Evolutionary conservation across 2,888 invertebrate species (phyloP), one percentile per base, ranked within the genome.

Genomic region (Graphium colonna): DNA sequence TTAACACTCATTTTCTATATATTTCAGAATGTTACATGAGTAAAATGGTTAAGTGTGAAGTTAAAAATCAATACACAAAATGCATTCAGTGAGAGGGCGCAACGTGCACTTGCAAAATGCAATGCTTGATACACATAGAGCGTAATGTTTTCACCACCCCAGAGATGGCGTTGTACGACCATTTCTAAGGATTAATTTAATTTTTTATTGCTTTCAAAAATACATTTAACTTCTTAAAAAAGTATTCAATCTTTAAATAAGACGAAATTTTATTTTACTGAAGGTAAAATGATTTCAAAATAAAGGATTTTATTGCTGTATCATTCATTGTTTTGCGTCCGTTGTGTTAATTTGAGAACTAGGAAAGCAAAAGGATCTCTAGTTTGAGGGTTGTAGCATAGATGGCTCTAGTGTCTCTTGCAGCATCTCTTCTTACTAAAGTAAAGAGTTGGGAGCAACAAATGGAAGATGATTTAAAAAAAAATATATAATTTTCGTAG

Each of bases 151-250:
- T 28, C 59, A 59, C 85, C 85, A 80, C 68, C 40, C 50, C 56
- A 69, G n/a, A 86, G 85, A 84, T 83, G 85, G 80, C 83, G 75
- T 55, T 69, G 57, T 43, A 9, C 26, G n/a, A 28, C 18, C 8
- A 7, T 7, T 33, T 33, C n/a, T n/a, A n/a, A n/a, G n/a, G n/a
- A n/a, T n/a, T n/a, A n/a, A n/a, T n/a, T n/a, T n/a, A n/a, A n/a
- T n/a, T n/a, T n/a, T n/a, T n/a, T n/a, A n/a, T n/a, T n/a, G n/a
- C n/a, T n/a, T n/a, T n/a, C n/a, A n/a, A n/a, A n/a, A n/a, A n/a
- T n/a, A n/a, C n/a, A n/a, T n/a, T n/a, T n/a, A n/a, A n/a, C n/a
- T n/a, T n/a, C n/a, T n/a, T n/a, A n/a, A n/a, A n/a, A n/a, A n/a
- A n/a, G n/a, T n/a, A n/a, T n/a, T n/a, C n/a, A n/a, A n/a, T n/a